phyloP scores from a whole-genome alignment of 2,888 invertebrate species.

The Sesamia inferens region DNA sequence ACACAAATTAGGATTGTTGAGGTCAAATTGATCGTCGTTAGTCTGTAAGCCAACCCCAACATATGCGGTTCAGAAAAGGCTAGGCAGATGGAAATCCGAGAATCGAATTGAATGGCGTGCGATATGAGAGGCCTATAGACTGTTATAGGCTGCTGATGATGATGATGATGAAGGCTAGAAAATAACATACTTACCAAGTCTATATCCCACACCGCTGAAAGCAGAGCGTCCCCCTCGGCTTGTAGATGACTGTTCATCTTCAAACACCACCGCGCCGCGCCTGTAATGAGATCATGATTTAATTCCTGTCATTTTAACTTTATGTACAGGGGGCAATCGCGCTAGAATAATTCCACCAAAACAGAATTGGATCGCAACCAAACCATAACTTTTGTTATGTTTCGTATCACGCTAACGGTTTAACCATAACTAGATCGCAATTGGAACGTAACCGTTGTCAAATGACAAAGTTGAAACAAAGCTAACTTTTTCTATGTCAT shows the following conservation, averaged over 20 bases:
- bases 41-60: neutral
- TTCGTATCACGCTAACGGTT: no score
- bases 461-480: no score
- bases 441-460: no score
- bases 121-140: no score
- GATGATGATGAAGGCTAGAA: neutral
- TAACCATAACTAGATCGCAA: no score
- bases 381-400: no score
- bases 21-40: neutral
- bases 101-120: no score
- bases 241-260: slow-evolving; percentile 80
- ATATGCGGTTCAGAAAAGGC: neutral
- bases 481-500: no score
- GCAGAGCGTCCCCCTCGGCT: slow-evolving; percentile 76
- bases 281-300: slow-evolving; percentile 62
- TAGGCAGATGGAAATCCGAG: no score
- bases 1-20: slow-evolving; percentile 14
- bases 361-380: no score
- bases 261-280: slow-evolving; percentile 85
- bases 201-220: slow-evolving; percentile 89
- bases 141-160: no score
- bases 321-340: neutral
- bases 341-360: no score
- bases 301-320: neutral
- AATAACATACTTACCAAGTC: slow-evolving; percentile 83